Base-by-base conservation (phyloP, 2,888 invertebrate species). In the Scaptomyza flava region DNA sequence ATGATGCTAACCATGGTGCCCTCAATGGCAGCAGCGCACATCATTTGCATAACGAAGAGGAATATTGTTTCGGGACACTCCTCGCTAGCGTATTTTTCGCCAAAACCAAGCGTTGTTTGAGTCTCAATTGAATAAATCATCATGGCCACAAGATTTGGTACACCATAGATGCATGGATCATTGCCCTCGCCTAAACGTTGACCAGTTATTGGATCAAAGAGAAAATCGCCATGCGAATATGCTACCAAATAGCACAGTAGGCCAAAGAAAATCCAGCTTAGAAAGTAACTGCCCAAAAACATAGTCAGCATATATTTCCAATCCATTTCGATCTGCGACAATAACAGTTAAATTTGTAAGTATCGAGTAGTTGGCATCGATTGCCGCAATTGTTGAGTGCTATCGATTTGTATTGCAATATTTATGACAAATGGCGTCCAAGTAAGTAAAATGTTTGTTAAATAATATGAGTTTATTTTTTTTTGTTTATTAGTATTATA, bases 241-340 rank as follows among this genome's bases (percentile, higher is more conserved):
- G 96, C 94, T 17, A 96, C 94, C 20, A 96, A 92, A 93, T 95
- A 96, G 95, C 96, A 97, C 72, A 96, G 93, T 8, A 94, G 93
- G 0, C 96, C 96, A 89, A 97, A 97, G 11, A 95, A 81, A 23
- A 96, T 91, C 97, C 97, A 98, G 89, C 96, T 95, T 11, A 94
- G 82, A 77, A 98, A 94, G 91, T 98, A 98, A 67, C 96, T 96
- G 68, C 96, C 93, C 34, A 96, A 94, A 91, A 98, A 98, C 60
- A 97, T 94, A 50, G 97, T 93, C 56, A 98, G 93, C 51, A 98
- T 98, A 95, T 96, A 98, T 65, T 97, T 94, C 99, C 99, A 99
- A 91, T 97, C 96, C 68, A 93, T 92, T 84, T 94, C 94, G 53
- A 95, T 93, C 88, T 92, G 78, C 42, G 34, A n/a, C 41, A 38